Evolutionary conservation across 1,140 invertebrate species (phyloP).

Genomic region (Agraylea sexmaculata): DNA sequence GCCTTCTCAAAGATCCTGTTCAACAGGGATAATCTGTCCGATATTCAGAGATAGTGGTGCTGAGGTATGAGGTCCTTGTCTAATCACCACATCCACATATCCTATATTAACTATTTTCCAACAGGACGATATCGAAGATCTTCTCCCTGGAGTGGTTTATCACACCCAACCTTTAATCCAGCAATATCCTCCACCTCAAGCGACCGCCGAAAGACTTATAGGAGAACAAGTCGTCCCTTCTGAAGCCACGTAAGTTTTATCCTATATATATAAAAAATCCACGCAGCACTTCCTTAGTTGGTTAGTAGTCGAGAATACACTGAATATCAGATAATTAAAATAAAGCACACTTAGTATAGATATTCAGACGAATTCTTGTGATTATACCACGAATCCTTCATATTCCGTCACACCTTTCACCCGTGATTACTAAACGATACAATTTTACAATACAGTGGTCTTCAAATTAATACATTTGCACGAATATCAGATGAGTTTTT

Average conservation of each 20-base stretch:
- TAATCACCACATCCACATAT: background rate
- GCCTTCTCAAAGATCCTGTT: constrained; percentile 47
- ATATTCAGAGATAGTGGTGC: constrained; percentile 26
- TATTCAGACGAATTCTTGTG: too few species aligned
- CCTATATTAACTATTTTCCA: constrained; percentile 7
- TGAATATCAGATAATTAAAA: too few species aligned
- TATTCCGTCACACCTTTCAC: too few species aligned
- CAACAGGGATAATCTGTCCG: constrained; percentile 53
- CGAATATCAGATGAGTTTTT: too few species aligned
- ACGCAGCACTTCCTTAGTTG: too few species aligned
- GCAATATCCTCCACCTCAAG: constrained; percentile 51
- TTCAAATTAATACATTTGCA: too few species aligned
- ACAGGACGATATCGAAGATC: constrained; percentile 38
- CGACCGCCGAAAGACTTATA: constrained; percentile 53
- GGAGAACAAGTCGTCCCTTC: constrained; percentile 56
- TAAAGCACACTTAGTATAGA: too few species aligned
- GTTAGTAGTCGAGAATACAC: too few species aligned
- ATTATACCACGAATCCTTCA: too few species aligned
- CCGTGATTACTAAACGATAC: too few species aligned
- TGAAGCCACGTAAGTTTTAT: constrained; percentile 64
- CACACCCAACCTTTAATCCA: constrained; percentile 56
- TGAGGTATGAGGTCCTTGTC: constrained; percentile 5
- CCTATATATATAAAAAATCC: too few species aligned
- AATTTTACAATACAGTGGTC: too few species aligned
- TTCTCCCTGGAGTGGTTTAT: constrained; percentile 40